Base-by-base conservation (phyloP, 2,797 vertebrate genomes). In the Chelidonichthys spinosus region DNA sequence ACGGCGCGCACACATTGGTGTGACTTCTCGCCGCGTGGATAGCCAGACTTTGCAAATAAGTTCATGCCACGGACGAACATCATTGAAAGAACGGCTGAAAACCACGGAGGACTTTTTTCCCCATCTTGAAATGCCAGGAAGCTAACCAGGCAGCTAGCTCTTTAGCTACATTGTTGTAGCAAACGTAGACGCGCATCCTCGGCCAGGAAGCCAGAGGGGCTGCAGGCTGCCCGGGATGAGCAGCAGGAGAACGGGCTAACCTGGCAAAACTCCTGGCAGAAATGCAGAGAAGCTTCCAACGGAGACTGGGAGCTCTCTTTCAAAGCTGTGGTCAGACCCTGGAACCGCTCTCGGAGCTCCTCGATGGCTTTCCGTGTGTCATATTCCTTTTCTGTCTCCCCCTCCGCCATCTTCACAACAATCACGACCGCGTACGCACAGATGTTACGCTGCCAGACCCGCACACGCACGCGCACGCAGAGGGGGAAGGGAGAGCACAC, bases 361-460 rank as follows among this genome's bases (percentile, higher is more conserved):
- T 93, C 95, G 93, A 95, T 94, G 80, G 95, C 95, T 95, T 90
- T 94, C 87, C 92, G 90, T 92, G 93, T 95, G 79, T 96, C 92
- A 94, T 95, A 96, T 93, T 97, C 96, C 95, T 94, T 95, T 91
- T 97, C 97, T 94, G 96, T 97, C 96, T 97, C 97, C 90, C 97
- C 97, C 96, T 97, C 97, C 97, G 97, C 97, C 97, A 98, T 99
- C 96, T 99, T 99, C 97, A 96, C 96, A 96, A 96, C 97, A 96
- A 96, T 96, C 96, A 97, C 96, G 95, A 96, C 96, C 95, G 96
- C 96, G 96, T 96, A 96, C 96, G 96, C 95, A 95, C 93, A 94
- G 94, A 94, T 95, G 92, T 93, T 92, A 93, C 92, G 89, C 85
- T 79, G 88, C 89, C 70, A 93, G 88, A 81, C 89, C 53, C 55